These are phyloP conservation scores for Drosophila cognata DNA, from an alignment of 2,888 invertebrate genomes.

Conservation along the genomic window DNA sequence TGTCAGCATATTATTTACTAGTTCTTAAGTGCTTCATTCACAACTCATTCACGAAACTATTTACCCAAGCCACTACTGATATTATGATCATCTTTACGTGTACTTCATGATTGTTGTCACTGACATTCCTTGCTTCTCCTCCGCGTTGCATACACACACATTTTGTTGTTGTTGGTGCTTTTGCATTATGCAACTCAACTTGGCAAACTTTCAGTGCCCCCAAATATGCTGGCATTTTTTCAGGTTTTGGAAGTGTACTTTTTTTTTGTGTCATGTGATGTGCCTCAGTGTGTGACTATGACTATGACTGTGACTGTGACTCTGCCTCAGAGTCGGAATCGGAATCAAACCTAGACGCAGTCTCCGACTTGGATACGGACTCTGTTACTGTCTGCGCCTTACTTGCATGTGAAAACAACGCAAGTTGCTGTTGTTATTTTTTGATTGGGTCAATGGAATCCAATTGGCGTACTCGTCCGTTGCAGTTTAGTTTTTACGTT, in stretches of 20 bases:
- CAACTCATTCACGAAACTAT: conserved; percentile 22
- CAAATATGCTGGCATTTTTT: conserved; percentile 55
- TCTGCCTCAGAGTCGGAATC: conserved; percentile 3
- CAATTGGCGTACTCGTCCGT: conserved; percentile 62
- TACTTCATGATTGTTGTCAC: conserved; percentile 25
- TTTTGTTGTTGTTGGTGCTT: neutral
- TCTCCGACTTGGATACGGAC: conserved; percentile 15
- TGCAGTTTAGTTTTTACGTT: conserved; percentile 62
- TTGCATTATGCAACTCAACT: conserved; percentile 53
- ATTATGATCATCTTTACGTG: conserved; percentile 1
- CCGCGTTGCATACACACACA: conserved; percentile 14
- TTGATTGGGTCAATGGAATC: conserved; percentile 81
- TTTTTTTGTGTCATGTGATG: conserved; percentile 47
- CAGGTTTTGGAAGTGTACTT: conserved; percentile 59
- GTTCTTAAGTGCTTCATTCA: conserved; percentile 21
- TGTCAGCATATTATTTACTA: neutral
- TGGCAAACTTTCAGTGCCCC: conserved; percentile 40
- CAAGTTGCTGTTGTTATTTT: conserved; percentile 42
- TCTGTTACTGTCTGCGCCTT: conserved; percentile 25
- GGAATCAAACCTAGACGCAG: neutral
- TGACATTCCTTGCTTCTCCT: conserved; percentile 20
- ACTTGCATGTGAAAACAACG: conserved; percentile 38
- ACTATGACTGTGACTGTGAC: conserved; percentile 17
- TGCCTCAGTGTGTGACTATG: conserved; percentile 19
- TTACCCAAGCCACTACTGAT: conserved; percentile 19